phyloP scores from a whole-genome alignment of 2,113 vertebrate species.

The Atherinomorus stipes region DNA sequence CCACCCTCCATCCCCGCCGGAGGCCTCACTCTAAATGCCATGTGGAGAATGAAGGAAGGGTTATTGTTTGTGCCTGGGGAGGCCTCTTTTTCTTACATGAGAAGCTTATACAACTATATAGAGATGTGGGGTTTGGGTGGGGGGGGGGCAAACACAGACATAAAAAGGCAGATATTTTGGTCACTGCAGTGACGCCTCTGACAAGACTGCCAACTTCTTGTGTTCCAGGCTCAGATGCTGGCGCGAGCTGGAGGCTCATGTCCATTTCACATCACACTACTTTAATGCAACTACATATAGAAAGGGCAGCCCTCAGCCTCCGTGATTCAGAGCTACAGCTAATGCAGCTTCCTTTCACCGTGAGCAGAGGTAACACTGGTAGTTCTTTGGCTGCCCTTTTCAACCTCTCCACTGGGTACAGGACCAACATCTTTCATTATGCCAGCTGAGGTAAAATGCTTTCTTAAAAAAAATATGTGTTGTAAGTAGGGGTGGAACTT shows the following conservation, averaged over 20 bases:
- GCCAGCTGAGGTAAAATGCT: conserved; percentile 20
- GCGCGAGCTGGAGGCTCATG: conserved; percentile 56
- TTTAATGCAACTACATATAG: conserved; percentile 61
- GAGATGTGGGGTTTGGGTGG: no score
- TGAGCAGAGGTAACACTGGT: conserved; percentile 38
- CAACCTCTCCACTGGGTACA: conserved; percentile 33
- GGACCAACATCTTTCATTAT: conserved; percentile 26
- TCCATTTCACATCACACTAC: conserved; percentile 36
- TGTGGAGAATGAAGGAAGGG: conserved; percentile 41
- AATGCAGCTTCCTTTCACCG: conserved; percentile 38
- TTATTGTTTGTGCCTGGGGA: conserved; percentile 59
- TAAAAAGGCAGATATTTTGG: conserved; percentile 50
- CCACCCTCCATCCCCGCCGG: conserved; percentile 36
- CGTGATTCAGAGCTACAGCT: conserved; percentile 23
- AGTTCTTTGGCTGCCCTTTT: conserved; percentile 72
- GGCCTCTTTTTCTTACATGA: conserved; percentile 40
- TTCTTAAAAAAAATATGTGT: no score
- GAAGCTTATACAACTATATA: conserved; percentile 21
- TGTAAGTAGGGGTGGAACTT: no score
- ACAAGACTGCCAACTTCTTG: conserved; percentile 42
- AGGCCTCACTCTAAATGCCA: conserved; percentile 66
- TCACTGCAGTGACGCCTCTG: conserved; percentile 36
- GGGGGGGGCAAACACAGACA: no score
- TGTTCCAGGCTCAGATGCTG: conserved; percentile 19
- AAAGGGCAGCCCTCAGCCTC: conserved; percentile 65